A percentile compares a stretch with the other conserved stretches of the same genome.
phyloP scores from a whole-genome alignment of 2,797 vertebrate genomes.

The Eleutherodactylus coqui region DNA sequence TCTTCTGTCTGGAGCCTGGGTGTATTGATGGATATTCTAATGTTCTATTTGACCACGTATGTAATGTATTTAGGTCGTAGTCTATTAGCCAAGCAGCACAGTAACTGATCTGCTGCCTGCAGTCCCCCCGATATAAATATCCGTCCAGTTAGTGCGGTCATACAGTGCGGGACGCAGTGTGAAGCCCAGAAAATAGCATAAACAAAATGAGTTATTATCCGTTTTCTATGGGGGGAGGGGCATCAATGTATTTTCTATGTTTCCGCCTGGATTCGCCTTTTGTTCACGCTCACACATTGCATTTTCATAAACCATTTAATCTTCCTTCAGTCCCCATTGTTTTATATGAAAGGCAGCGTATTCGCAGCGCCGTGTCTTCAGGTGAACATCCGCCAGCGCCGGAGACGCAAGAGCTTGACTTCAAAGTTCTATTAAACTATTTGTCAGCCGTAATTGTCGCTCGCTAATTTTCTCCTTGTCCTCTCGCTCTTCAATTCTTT shows the following conservation, averaged over 20 bases:
- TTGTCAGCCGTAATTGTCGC: conserved; percentile 43
- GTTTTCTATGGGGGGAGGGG: not conserved
- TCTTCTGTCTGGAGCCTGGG: no score
- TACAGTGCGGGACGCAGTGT: no score
- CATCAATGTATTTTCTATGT: conserved; percentile 19
- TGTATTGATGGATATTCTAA: no score
- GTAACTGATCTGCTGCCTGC: no score
- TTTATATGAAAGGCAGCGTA: not conserved
- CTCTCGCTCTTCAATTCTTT: conserved; percentile 29
- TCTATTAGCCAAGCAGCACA: not conserved
- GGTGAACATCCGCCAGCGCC: conserved; percentile 4
- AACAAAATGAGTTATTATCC: conserved; percentile 39
- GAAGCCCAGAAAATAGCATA: not conserved
- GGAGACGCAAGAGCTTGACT: not conserved
- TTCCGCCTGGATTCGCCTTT: conserved; percentile 13
- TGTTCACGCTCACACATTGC: not conserved
- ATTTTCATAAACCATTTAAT: conserved; percentile 53
- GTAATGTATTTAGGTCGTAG: no score
- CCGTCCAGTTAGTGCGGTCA: conserved; percentile 6
- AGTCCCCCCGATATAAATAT: not conserved
- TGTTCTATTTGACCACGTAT: no score
- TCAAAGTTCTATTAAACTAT: conserved; percentile 24
- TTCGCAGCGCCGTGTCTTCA: not conserved
- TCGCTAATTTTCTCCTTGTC: conserved; percentile 35
- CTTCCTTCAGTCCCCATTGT: conserved; percentile 1